Percentiles rank a stretch among this genome's conserved stretches.
These are phyloP conservation scores for Ricordea florida DNA, from an alignment of 92 coral and sea anemone genomes.

Conservation along the genomic window DNA sequence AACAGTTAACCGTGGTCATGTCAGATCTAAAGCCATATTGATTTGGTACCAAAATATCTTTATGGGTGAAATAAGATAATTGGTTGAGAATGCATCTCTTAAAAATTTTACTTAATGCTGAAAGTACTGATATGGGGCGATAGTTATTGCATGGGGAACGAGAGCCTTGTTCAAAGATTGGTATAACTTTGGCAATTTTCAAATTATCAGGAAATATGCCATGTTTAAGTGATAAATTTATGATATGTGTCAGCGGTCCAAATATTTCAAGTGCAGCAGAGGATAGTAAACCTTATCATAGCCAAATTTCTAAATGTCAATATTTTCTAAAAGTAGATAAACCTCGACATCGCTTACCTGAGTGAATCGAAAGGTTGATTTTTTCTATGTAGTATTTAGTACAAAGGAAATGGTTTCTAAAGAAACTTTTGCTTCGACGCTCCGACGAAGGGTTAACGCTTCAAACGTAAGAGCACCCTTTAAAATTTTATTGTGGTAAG, in stretches of 20 bases:
- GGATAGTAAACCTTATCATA: no score
- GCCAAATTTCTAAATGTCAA: no score
- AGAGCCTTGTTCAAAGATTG: not conserved
- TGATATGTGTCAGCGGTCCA: not conserved
- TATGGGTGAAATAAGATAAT: not conserved
- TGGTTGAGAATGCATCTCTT: constrained; percentile 28
- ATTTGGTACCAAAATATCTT: constrained; percentile 1
- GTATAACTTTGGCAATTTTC: constrained; percentile 7
- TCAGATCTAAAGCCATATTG: not conserved
- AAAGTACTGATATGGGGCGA: constrained; percentile 15
- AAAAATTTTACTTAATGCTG: constrained; percentile 10
- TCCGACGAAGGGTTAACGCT: no score
- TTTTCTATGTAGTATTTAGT: no score
- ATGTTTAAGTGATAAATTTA: not conserved
- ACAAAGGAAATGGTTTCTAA: no score
- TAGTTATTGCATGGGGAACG: not conserved
- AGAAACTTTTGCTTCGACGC: no score
- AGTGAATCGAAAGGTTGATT: no score
- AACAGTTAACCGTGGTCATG: not conserved
- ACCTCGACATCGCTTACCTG: no score
- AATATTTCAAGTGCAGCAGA: constrained; percentile 6
- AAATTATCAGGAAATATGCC: not conserved
- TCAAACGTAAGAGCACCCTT: no score
- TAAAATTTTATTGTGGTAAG: no score
- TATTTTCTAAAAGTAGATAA: no score